Base-by-base conservation (phyloP, 2,797 vertebrate genomes). In the Enteromius afrohamiltoni region DNA sequence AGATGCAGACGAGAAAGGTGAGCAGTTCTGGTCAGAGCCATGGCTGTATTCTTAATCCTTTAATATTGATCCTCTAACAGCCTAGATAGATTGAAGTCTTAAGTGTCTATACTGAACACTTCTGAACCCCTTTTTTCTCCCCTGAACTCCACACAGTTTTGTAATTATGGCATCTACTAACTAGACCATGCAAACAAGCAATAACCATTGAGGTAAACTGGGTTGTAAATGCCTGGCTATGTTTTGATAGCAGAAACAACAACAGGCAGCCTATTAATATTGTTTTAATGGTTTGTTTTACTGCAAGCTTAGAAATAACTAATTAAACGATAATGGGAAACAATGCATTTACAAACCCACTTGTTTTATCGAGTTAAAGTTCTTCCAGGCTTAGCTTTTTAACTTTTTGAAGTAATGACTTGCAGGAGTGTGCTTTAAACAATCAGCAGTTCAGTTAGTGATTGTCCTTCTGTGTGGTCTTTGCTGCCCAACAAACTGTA, bases 1-100 rank as follows among this genome's bases (percentile, higher is more conserved):
- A 99, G 94, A 99, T 99, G 98, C 98, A 99, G 89, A 99, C 98
- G 55, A 93, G 98, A 40, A 99, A 99, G 95, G 98, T 98, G 79
- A 91, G 94, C 34, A 4, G 7, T 40, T 37, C 7, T 60, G 55
- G 74, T 34, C 42, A 14, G 62, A n/a, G 17, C 1, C 11, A 5
- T 26, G 19, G 3, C 26, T 0, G 2, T 71, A 10, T 58, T 45
- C 37, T 21, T 60, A 58, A 23, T 55, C 31, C 51, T 75, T 37
- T 55, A 75, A 75, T 37, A 31, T 31, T 75, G 49, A 37, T 55
- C 49, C 31, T 60, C 26, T 58, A n/a, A 23, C 31, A 23, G 49
- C 4, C 47, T 69, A 31, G n/a, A 67, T 34, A 4, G 64, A 55
- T 42, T 9, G 55, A 69, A 80, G 49, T n/a, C 9, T 3, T 68